Percentiles rank a stretch among this genome's conserved stretches.
Evolutionary conservation across 64 coral and sea anemone species (phyloP).

Genomic region (Pachyseris speciosa): DNA sequence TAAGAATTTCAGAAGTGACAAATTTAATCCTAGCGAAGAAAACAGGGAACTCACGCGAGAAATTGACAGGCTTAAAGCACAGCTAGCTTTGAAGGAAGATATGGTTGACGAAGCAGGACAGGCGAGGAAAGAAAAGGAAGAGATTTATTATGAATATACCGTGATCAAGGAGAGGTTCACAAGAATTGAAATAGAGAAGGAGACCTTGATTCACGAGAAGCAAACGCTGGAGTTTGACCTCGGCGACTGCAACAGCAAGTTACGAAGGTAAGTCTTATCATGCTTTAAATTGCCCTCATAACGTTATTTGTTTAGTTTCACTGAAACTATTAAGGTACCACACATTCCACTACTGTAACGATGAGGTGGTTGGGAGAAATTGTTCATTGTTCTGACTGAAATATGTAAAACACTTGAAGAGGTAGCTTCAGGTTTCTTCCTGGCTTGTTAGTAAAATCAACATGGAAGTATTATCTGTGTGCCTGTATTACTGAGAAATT

Average conservation of each 20-base stretch:
- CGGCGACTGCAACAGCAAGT: not conserved
- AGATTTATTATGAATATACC: slow-evolving; percentile 68
- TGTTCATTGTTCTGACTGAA: too few relatives aligned
- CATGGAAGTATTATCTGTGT: too few relatives aligned
- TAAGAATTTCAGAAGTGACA: slow-evolving; percentile 37
- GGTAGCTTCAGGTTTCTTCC: too few relatives aligned
- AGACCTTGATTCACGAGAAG: slow-evolving; percentile 57
- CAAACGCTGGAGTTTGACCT: slow-evolving; percentile 28
- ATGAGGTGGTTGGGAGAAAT: too few relatives aligned
- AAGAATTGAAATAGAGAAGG: slow-evolving; percentile 55
- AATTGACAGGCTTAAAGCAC: slow-evolving; percentile 43
- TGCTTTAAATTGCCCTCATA: not conserved
- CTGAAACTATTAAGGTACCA: too few relatives aligned
- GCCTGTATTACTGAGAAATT: too few relatives aligned
- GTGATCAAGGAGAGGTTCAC: slow-evolving; percentile 66
- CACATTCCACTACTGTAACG: too few relatives aligned
- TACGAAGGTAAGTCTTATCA: not conserved
- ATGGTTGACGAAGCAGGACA: not conserved
- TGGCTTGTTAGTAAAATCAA: too few relatives aligned
- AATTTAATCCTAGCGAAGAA: slow-evolving; percentile 16
- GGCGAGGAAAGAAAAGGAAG: slow-evolving; percentile 56
- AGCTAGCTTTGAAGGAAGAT: slow-evolving; percentile 1
- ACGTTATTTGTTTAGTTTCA: too few relatives aligned
- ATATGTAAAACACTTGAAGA: too few relatives aligned
- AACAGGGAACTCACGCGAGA: slow-evolving; percentile 55